Base-by-base conservation (phyloP, 2,888 invertebrate species). In the Parnassius glacialis region DNA sequence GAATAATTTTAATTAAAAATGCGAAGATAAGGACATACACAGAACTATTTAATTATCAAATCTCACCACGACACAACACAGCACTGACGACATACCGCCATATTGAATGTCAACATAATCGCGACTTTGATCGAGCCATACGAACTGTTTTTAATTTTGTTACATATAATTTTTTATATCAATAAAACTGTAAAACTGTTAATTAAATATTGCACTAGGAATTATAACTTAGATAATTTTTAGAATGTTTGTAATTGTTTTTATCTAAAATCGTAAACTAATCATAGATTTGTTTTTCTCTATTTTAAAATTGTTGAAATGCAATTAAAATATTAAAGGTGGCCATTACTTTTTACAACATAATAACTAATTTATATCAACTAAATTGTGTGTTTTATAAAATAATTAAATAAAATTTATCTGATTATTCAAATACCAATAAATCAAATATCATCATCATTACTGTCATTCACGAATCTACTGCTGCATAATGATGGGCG, bases 81-180 rank as follows among this genome's bases (percentile, higher is more conserved):
- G 96, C 96, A 96, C 96, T 96, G 96, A 95, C 95, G 96, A 96
- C 96, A 96, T 95, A 95, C 96, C 96, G 96, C 96, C 96, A 96
- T 96, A 95, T 96, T 96, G 95, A 95, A 95, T 95, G 95, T 95
- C 95, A 95, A 95, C 90, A 88, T 85, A 82, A 83, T 82, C 83
- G 84, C 83, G 80, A 83, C 81, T 87, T 79, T 77, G 79, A 79
- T 83, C 80, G 76, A 79, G 77, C 81, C 84, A 77, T 81, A 77
- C 76, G 80, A 74, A 72, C 70, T 65, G 66, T 56, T 69, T 70
- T 66, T 43, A 65, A 68, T 67, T 34, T 34, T 34, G 34, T 34
- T 7, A 34, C 34, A 34, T 34, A 34, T 34, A 34, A 34, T 7
- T 34, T 34, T 34, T 34, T 34, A 34, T 34, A 34, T 34, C 34